Conservation (phyloP, 2,113 vertebrate genomes). For the Nothoprocta pentlandii region DNA sequence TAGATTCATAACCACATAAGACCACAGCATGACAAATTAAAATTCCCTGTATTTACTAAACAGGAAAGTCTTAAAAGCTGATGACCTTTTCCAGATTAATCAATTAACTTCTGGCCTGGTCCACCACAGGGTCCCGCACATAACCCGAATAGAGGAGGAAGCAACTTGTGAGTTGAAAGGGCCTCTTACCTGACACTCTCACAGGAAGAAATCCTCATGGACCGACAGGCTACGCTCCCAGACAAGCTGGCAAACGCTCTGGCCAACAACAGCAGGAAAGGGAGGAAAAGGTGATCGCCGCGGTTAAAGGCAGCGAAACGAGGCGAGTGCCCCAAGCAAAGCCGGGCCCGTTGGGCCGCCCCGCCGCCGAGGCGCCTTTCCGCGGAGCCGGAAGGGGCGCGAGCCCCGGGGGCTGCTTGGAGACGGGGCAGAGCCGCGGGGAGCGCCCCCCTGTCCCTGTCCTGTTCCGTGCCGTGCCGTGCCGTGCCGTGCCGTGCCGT, state of each 20-base stretch:
- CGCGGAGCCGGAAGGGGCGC: neutral
- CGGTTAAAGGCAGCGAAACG: neutral
- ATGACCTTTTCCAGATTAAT: fast-evolving
- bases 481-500: neutral
- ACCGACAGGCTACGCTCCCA: fast-evolving
- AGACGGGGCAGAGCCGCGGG: no score
- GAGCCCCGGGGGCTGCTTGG: neutral
- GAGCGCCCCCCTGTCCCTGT: no score
- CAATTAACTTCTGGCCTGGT: fast-evolving
- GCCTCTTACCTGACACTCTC: neutral
- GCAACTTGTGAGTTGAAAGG: fast-evolving
- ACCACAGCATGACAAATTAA: neutral
- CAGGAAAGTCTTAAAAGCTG: neutral
- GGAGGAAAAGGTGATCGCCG: fast-evolving
- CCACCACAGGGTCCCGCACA: fast-evolving
- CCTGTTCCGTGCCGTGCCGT: neutral
- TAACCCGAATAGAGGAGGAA: fast-evolving
- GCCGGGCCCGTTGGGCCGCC: fast-evolving
- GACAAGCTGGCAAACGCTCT: neutral
- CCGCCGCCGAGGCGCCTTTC: neutral
- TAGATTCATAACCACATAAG: neutral
- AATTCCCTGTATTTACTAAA: neutral
- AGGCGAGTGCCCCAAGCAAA: neutral
- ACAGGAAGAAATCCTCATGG: neutral
- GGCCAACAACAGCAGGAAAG: neutral